phyloP scores from a whole-genome alignment of 2,113 vertebrate species.

The Triplophysa dalaica region DNA sequence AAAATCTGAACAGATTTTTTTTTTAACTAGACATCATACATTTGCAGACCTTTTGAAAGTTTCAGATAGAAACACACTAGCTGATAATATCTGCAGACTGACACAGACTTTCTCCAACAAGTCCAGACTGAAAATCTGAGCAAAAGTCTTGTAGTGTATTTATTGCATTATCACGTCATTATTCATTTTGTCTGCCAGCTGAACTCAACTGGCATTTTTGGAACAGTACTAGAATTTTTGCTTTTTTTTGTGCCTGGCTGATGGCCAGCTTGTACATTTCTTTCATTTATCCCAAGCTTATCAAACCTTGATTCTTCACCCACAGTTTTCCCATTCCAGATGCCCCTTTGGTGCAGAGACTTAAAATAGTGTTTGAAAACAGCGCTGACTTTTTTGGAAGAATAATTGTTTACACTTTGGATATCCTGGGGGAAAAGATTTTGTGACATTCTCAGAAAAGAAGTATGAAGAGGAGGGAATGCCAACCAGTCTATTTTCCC shows the following conservation, averaged over 20 bases:
- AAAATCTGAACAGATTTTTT: too few relatives aligned
- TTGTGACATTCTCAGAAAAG: slow-evolving; percentile 57
- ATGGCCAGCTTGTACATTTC: slow-evolving; percentile 25
- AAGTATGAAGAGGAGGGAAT: slow-evolving; percentile 14
- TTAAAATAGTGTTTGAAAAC: slow-evolving; percentile 89
- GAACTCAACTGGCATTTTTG: not conserved
- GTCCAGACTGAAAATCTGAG: too few relatives aligned
- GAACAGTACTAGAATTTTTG: not conserved
- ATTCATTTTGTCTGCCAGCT: not conserved
- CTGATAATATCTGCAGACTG: too few relatives aligned
- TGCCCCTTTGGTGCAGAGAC: slow-evolving; percentile 72
- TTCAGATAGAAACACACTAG: too few relatives aligned
- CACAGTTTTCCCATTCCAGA: slow-evolving; percentile 86
- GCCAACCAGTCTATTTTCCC: not conserved
- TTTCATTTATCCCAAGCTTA: slow-evolving; percentile 51
- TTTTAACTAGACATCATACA: too few relatives aligned
- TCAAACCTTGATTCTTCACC: slow-evolving; percentile 73
- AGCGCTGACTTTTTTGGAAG: slow-evolving; percentile 92
- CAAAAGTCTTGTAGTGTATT: too few relatives aligned
- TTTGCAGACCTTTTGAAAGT: too few relatives aligned
- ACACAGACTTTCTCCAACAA: too few relatives aligned
- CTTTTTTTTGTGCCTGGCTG: slow-evolving; percentile 18
- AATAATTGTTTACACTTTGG: slow-evolving; percentile 87
- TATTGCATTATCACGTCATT: not conserved
- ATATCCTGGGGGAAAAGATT: slow-evolving; percentile 80